Evolutionary conservation across 2,888 invertebrate species (phyloP).

Genomic region (Caenorhabditis imperialis): DNA sequence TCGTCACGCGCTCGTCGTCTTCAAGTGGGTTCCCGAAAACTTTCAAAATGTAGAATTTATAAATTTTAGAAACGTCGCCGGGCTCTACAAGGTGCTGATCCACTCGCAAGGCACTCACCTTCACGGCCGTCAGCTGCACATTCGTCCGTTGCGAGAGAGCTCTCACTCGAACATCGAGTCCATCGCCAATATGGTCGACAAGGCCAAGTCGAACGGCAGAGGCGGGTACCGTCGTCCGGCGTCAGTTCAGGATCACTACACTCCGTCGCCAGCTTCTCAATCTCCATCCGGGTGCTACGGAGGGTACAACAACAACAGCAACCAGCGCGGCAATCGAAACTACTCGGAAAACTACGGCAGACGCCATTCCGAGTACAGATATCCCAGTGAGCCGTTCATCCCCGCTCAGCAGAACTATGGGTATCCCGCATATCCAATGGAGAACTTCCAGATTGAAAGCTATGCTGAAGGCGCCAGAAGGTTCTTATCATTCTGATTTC

Average conservation of each 20-base stretch:
- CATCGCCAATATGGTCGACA: slow-evolving; percentile 20
- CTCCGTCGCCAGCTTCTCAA: not conserved
- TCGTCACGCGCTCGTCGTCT: slow-evolving; percentile 51
- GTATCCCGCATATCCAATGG: not conserved
- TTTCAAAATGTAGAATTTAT: not conserved
- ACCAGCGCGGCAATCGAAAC: slow-evolving; percentile 26
- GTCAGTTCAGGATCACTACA: slow-evolving; percentile 16
- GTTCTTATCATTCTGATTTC: not conserved
- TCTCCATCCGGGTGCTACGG: not conserved
- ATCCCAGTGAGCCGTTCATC: slow-evolving; percentile 1
- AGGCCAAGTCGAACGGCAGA: slow-evolving; percentile 1
- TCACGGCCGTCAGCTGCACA: slow-evolving; percentile 45
- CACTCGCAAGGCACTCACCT: slow-evolving; percentile 37
- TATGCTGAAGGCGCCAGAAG: slow-evolving; percentile 41
- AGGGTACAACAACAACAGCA: slow-evolving; percentile 1
- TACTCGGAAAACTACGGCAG: slow-evolving; percentile 13
- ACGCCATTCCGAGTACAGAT: slow-evolving; percentile 2
- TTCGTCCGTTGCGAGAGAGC: slow-evolving; percentile 49
- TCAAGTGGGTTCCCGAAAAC: slow-evolving; percentile 24
- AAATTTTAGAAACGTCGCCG: slow-evolving; percentile 42
- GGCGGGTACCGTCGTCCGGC: slow-evolving; percentile 2
- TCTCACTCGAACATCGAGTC: slow-evolving; percentile 42
- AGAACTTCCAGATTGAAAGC: slow-evolving; percentile 35
- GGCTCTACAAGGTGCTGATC: slow-evolving; percentile 38
- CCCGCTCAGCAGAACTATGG: not conserved